A percentile compares a stretch with the other conserved stretches of the same genome.
phyloP scores from a whole-genome alignment of 2,888 invertebrate genomes.

The Tipula unca region DNA sequence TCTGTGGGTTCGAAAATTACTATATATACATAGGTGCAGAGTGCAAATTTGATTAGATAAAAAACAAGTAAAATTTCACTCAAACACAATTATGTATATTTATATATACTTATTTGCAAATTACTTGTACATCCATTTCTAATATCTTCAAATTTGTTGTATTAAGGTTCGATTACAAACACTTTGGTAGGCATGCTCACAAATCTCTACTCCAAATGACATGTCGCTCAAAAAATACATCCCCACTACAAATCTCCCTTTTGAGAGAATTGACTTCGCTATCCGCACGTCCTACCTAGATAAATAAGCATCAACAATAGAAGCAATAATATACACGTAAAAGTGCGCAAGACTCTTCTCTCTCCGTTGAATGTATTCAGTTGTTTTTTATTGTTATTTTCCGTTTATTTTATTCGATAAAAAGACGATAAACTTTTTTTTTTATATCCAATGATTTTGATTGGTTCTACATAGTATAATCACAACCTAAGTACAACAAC shows the following conservation, averaged over 20 bases:
- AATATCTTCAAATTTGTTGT: too few species aligned
- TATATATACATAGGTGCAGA: too few species aligned
- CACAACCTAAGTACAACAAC: neutral
- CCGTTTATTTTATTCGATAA: slow-evolving; percentile 8
- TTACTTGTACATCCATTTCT: too few species aligned
- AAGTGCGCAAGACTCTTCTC: neutral
- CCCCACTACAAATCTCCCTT: neutral
- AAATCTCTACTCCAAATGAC: too few species aligned
- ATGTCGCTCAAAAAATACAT: too few species aligned
- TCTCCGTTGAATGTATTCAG: neutral
- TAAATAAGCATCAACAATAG: neutral
- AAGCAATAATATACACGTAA: neutral
- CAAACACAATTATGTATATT: too few species aligned
- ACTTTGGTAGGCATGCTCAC: too few species aligned
- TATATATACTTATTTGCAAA: too few species aligned
- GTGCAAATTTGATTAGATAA: too few species aligned
- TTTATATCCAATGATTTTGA: slow-evolving; percentile 8
- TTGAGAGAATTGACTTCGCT: neutral
- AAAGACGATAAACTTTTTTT: neutral
- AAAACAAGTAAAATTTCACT: too few species aligned
- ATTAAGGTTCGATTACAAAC: too few species aligned
- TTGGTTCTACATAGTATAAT: neutral
- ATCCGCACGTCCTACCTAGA: neutral
- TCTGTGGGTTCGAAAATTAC: too few species aligned
- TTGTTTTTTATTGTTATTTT: neutral